phyloP scores from a whole-genome alignment of 2,888 invertebrate genomes.

The Platycheirus albimanus region DNA sequence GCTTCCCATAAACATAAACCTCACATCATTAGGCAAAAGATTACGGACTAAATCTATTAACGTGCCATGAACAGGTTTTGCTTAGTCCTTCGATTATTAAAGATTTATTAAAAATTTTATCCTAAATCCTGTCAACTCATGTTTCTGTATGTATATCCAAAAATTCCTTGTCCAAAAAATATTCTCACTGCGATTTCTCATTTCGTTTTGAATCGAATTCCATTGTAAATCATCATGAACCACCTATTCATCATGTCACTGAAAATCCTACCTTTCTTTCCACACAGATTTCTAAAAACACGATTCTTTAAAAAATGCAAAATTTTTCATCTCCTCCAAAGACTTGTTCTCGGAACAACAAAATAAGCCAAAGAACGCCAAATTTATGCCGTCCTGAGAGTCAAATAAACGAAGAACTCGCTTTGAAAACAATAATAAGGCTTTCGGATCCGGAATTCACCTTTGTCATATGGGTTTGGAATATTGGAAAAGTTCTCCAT shows the following conservation, averaged over 20 bases:
- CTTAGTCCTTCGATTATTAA: too few relatives aligned
- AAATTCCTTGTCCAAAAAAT: too few relatives aligned
- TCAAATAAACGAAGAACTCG: constrained; percentile 1
- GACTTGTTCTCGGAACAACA: constrained; percentile 9
- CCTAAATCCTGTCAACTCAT: too few relatives aligned
- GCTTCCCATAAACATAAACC: too few relatives aligned
- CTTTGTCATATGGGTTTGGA: constrained; percentile 22
- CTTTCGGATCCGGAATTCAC: constrained; percentile 23
- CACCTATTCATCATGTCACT: constrained; percentile 41
- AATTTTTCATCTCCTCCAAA: constrained; percentile 21
- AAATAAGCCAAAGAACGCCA: constrained; percentile 35
- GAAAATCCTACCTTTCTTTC: constrained; percentile 10
- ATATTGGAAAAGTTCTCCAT: constrained; percentile 6
- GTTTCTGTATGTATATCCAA: too few relatives aligned
- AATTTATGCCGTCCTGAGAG: neutral
- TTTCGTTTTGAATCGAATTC: constrained; percentile 17
- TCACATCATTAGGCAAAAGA: too few relatives aligned
- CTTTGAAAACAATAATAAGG: constrained; percentile 45
- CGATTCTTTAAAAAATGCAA: neutral
- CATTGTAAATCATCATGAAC: constrained; percentile 38
- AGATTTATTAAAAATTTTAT: too few relatives aligned
- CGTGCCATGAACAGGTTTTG: too few relatives aligned
- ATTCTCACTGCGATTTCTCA: constrained; percentile 12
- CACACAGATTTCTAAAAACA: neutral
- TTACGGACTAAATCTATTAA: too few relatives aligned